Conservation (phyloP, 2,797 vertebrate species). For the Lerista edwardsae region DNA sequence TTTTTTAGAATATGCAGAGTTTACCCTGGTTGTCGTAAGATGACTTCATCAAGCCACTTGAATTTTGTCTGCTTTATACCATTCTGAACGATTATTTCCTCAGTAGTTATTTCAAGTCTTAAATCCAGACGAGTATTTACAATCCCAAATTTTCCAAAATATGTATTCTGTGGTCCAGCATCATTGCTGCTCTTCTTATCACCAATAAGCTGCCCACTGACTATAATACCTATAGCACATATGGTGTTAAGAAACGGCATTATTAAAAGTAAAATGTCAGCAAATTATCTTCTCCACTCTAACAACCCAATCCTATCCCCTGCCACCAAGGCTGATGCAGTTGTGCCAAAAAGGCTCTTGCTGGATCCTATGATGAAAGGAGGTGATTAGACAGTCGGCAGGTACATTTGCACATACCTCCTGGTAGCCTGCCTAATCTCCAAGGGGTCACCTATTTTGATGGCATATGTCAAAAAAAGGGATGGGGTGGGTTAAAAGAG, state of each 20-base stretch:
- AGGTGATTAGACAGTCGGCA: no score
- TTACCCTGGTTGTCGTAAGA: constrained; percentile 76
- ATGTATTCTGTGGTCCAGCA: constrained; percentile 79
- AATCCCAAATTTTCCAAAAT: constrained; percentile 90
- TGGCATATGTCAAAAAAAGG: no score
- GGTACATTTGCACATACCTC: no score
- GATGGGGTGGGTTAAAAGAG: no score
- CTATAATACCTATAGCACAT: constrained; percentile 80
- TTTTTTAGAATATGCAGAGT: background rate
- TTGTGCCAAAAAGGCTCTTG: no score
- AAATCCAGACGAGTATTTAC: constrained; percentile 76
- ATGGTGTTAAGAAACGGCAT: constrained; percentile 14
- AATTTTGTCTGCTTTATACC: constrained; percentile 70
- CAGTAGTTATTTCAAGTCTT: constrained; percentile 83
- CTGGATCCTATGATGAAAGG: no score
- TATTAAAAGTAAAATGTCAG: background rate
- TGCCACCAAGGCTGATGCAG: no score
- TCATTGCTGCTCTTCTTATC: constrained; percentile 76
- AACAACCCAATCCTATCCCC: background rate
- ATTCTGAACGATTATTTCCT: constrained; percentile 79
- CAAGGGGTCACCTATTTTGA: no score
- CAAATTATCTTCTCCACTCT: background rate
- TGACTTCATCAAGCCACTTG: constrained; percentile 81
- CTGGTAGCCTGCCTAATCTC: no score
- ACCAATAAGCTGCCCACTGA: constrained; percentile 88